A percentile compares a stretch with the other conserved stretches of the same genome.
Evolutionary conservation across 2,797 vertebrate genomes (phyloP).

Genomic region (Periophthalmus magnuspinnatus): DNA sequence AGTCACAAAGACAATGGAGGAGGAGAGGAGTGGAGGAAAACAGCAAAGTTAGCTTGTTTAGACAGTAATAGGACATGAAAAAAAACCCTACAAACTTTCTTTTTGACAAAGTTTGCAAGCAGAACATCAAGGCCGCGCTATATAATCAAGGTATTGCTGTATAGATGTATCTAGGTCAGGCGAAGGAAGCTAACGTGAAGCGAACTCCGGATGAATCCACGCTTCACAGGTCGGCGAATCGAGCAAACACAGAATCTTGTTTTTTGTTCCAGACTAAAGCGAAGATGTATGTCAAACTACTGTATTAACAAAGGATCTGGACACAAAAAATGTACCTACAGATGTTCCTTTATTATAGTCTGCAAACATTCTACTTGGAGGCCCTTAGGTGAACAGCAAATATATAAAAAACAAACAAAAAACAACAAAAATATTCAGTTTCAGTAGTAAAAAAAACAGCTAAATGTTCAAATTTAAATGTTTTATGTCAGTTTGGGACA

Average conservation of each 20-base stretch:
- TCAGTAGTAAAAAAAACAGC: too few relatives aligned
- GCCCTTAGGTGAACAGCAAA: too few relatives aligned
- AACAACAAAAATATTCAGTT: too few relatives aligned
- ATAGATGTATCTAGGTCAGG: not conserved
- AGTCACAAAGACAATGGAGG: constrained; percentile 32
- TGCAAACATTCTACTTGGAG: too few relatives aligned
- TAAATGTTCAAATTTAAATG: too few relatives aligned
- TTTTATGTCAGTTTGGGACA: not conserved
- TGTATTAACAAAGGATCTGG: not conserved
- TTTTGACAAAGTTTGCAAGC: not conserved
- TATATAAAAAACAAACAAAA: too few relatives aligned
- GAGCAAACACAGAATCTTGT: not conserved
- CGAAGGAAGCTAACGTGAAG: not conserved
- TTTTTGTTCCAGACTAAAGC: not conserved
- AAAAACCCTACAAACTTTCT: not conserved
- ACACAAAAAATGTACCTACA: too few relatives aligned
- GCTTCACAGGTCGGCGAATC: not conserved
- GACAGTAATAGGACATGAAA: not conserved
- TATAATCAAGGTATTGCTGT: not conserved
- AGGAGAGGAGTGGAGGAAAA: not conserved
- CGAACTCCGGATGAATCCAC: not conserved
- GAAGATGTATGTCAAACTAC: not conserved
- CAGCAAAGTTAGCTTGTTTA: constrained; percentile 11
- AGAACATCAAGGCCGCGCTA: not conserved
- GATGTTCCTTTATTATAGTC: too few relatives aligned